phyloP scores from a whole-genome alignment of 1,140 invertebrate genomes.

The Caenorhabditis tropicalis region DNA sequence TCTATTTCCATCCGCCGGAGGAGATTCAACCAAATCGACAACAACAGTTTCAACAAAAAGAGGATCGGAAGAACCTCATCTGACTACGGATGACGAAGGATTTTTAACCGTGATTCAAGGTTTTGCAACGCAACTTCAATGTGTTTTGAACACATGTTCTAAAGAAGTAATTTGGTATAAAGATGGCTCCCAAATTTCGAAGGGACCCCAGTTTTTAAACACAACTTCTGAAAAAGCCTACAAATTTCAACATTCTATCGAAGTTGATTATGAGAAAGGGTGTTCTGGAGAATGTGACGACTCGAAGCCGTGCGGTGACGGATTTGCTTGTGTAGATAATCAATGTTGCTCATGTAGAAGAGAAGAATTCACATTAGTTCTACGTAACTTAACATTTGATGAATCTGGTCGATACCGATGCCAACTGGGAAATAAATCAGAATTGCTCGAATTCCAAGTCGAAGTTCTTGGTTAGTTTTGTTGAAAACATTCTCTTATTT shows the following conservation, averaged over 20 bases:
- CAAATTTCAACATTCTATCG: slow-evolving; percentile 50
- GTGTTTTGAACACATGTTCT: slow-evolving; percentile 57
- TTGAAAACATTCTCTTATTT: background rate
- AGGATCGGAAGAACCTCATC: background rate
- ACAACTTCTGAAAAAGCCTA: slow-evolving; percentile 48
- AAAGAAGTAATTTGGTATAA: slow-evolving; percentile 57
- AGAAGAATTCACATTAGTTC: slow-evolving; percentile 57
- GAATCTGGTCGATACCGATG: slow-evolving; percentile 59
- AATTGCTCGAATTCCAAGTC: slow-evolving; percentile 60
- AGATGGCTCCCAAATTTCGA: slow-evolving; percentile 56
- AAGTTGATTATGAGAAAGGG: slow-evolving; percentile 49
- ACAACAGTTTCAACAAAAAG: background rate
- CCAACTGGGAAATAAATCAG: slow-evolving; percentile 54
- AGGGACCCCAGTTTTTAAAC: slow-evolving; percentile 55
- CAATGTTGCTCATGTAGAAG: slow-evolving; percentile 54
- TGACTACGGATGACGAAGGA: slow-evolving; percentile 37
- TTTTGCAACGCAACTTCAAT: slow-evolving; percentile 59
- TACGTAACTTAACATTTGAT: slow-evolving; percentile 59
- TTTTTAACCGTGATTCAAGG: slow-evolving; percentile 61
- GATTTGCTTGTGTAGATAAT: slow-evolving; percentile 56
- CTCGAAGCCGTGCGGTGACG: slow-evolving; percentile 50
- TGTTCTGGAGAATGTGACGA: slow-evolving; percentile 53
- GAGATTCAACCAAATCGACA: background rate
- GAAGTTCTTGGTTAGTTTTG: slow-evolving; percentile 55
- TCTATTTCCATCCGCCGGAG: background rate